Percentiles rank a stretch among this genome's conserved stretches.
Evolutionary conservation across 2,888 invertebrate species (phyloP).

Genomic region (Protodeltote pygarga): DNA sequence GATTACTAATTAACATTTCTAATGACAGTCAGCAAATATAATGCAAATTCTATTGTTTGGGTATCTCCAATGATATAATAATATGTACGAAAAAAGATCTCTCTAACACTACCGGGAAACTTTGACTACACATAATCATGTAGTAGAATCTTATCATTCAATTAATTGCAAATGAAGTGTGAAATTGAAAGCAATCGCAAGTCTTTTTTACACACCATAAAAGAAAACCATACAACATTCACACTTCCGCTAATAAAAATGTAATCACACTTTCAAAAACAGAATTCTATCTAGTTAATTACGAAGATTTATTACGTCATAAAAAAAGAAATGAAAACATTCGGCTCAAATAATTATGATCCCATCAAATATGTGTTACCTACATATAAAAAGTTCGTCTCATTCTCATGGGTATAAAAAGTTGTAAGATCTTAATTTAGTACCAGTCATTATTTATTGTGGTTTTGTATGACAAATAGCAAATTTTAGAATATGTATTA

Average conservation of each 20-base stretch:
- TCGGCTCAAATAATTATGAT: constrained; percentile 23
- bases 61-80: no score
- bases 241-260: constrained; percentile 35
- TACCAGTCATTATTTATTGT: no score
- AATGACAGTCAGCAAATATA: no score
- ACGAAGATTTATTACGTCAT: constrained; percentile 32
- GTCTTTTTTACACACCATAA: constrained; percentile 14
- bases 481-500: no score
- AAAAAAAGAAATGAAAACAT: constrained; percentile 34
- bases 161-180: neutral
- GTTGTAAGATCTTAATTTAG: constrained; percentile 6
- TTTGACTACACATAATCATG: no score
- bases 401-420: neutral
- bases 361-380: neutral
- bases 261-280: constrained; percentile 32
- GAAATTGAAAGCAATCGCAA: constrained; percentile 1
- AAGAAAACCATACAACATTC: constrained; percentile 33
- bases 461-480: no score
- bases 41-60: no score
- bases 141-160: neutral
- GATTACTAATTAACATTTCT: no score
- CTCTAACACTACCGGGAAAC: no score
- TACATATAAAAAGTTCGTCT: neutral
- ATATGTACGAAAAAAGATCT: no score
- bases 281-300: constrained; percentile 18